Evolutionary conservation across 1,140 invertebrate species (phyloP), one percentile per base, ranked within the genome.

Genomic region (Pogonognathellus flavescens): DNA sequence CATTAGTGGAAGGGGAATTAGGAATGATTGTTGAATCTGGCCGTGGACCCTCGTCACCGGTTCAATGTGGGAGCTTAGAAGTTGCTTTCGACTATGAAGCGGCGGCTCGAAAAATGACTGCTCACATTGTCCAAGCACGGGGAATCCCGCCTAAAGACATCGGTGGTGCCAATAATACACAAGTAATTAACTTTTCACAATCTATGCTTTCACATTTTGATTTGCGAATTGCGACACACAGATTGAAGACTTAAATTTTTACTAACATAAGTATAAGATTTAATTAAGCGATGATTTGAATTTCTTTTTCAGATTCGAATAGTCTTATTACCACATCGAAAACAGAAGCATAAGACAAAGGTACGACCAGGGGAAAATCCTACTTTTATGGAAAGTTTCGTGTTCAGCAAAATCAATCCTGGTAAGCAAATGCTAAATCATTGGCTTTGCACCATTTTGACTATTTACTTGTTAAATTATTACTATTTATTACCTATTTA

Each of bases 291-390:
- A 4, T 16, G 18, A 1, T 1, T 22, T 22, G 11, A 31, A 16
- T 55, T 82, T 16, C 2, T n/a, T 16, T 14, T 85, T 10, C 20
- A 96, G 94, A 95, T 98, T 31, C 93, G 96, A 55, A 91, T 98
- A 84, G 93, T 98, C 49, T 91, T 98, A 87, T 91, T 98, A 82
- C 97, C 97, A 0, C 94, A 95, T 87, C 97, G 97, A 89, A 97
- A 97, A 90, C 96, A 97, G 90, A 96, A 97, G 88, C 95, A 96
- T 90, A 98, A 98, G 91, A 98, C 96, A 6, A 96, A 97, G 91
- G 95, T 97, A 22, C 93, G 96, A 83, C 94, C 95, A 85, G 96
- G 96, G 1, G 94, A 96, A 88, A 96, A 95, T 89, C 96, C 97
- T 1, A 95, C 96, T 89, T 98, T 96, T 89, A 95, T 97, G 93